phyloP scores from a whole-genome alignment of 2,113 vertebrate species.

The Kobus ellipsiprymnus region DNA sequence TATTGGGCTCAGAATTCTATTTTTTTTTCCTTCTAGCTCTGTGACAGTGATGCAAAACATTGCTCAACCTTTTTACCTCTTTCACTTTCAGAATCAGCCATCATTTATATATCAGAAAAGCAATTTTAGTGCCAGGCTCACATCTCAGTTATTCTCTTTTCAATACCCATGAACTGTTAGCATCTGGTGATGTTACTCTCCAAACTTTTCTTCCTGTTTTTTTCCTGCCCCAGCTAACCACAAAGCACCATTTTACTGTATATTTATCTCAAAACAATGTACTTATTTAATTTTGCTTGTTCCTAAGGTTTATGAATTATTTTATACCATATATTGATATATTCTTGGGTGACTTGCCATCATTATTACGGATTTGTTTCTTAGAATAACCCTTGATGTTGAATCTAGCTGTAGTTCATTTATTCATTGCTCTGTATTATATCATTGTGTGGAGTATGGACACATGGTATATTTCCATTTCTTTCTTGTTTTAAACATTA shows the following conservation, averaged over 20 bases:
- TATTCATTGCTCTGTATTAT: neutral
- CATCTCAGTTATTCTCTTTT: neutral
- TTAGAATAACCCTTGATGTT: neutral
- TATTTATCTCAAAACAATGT: neutral
- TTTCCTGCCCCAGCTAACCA: neutral
- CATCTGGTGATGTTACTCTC: neutral
- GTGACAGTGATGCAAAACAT: neutral
- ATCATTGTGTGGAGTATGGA: neutral
- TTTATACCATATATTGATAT: neutral
- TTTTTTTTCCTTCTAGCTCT: neutral
- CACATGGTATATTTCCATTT: neutral
- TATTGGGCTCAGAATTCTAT: neutral
- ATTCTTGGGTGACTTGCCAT: neutral
- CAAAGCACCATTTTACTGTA: neutral
- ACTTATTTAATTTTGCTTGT: neutral
- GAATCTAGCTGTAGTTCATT: neutral
- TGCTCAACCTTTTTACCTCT: neutral
- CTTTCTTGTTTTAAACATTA: neutral
- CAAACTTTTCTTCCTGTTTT: neutral
- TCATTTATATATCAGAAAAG: neutral
- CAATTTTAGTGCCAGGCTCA: neutral
- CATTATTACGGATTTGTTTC: neutral
- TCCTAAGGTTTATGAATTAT: neutral
- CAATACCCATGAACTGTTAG: neutral
- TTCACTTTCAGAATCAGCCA: neutral